Base-by-base conservation (phyloP, 2,888 invertebrate genomes). In the Diploptera punctata region DNA sequence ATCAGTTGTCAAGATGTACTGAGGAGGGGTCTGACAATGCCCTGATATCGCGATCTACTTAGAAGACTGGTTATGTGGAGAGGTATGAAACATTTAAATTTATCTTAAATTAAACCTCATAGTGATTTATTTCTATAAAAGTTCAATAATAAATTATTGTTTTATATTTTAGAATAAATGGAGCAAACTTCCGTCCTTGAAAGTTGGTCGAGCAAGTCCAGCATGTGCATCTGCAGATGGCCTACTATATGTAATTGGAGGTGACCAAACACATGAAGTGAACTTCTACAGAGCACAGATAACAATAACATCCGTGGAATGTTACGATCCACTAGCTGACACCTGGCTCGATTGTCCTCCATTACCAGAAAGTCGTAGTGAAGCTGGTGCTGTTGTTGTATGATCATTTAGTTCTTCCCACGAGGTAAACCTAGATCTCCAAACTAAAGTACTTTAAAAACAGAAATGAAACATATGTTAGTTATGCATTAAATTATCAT, bases 191-290 rank as follows among this genome's bases (percentile, higher is more conserved):
- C 88, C 91, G 47, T 86, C 90, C 38, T 87, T 95, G 89, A 87
- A 87, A 49, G 88, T 90, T 70, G 91, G 91, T 72, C 87, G 95
- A 72, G 93, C 93, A 71, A 93, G 93, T 76, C 94, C 95, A 54
- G 94, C 94, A 26, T 94, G 94, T 43, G 93, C 93, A 68, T 92
- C 94, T 61, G 92, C 93, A 9, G 93, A 94, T 82, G 93, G 94
- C 31, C 84, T 90, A 77, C 85, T 95, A 26, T 93, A 94, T 81
- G 94, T 91, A 70, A 93, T 94, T 78, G 95, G 95, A 68, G 95
- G 95, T 47, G 92, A 93, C 84, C 91, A 93, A 76, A 92, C 91
- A 74, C 90, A 91, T 80, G 92, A 90, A 80, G 90, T 91, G 75
- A 89, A 90, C 81, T 95, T 95, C 84, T 95, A 94, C 85, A 89